These are phyloP conservation scores for Manacus vitellinus DNA, from an alignment of 2,113 vertebrate species.

Conservation along the genomic window DNA sequence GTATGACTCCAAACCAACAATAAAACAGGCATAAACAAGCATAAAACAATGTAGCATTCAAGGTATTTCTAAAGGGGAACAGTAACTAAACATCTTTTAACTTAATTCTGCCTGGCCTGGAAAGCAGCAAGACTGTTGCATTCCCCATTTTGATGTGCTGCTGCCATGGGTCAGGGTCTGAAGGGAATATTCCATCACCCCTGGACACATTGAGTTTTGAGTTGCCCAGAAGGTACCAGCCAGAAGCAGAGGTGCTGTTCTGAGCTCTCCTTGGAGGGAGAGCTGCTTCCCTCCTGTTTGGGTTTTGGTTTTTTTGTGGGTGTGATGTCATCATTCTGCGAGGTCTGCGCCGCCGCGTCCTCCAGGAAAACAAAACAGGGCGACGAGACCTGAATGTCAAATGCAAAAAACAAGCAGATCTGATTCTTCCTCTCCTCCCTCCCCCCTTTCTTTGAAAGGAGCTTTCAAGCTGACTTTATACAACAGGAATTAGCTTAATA, in stretches of 20 bases:
- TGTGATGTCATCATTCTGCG: constrained; percentile 59
- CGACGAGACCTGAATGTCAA: constrained; percentile 56
- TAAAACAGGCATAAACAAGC: neutral
- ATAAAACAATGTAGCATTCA: neutral
- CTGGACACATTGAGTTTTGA: neutral
- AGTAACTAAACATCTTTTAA: neutral
- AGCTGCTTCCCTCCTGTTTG: neutral
- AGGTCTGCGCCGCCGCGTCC: constrained; percentile 31
- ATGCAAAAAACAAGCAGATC: constrained; percentile 20
- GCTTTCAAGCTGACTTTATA: constrained; percentile 63
- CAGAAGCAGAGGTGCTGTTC: neutral
- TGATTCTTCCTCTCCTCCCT: constrained; percentile 32
- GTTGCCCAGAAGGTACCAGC: too few species aligned
- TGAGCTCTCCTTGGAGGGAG: neutral
- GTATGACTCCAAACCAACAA: neutral
- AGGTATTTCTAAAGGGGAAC: neutral
- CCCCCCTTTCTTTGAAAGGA: constrained; percentile 45
- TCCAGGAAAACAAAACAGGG: constrained; percentile 58
- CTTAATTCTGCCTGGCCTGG: neutral
- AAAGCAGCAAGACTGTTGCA: neutral
- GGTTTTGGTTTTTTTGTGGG: neutral
- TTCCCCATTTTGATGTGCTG: neutral
- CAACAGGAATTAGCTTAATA: constrained; percentile 40
- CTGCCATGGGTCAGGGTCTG: neutral
- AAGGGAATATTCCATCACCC: neutral